A percentile compares a stretch with the other conserved stretches of the same genome.
phyloP scores from a whole-genome alignment of 2,888 invertebrate genomes.

The Drosophila stalkeri region DNA sequence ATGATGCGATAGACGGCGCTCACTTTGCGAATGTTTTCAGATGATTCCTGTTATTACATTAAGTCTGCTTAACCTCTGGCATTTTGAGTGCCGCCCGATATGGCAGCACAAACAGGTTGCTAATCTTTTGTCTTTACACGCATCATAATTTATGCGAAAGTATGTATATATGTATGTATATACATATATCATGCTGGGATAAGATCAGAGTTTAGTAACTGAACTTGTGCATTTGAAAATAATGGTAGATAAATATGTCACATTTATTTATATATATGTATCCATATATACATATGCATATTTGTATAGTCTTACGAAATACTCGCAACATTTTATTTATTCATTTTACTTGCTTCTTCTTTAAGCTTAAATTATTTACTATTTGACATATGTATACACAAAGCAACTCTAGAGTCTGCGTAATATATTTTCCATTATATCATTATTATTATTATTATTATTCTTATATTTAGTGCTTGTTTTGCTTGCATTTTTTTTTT shows the following conservation, averaged over 20 bases:
- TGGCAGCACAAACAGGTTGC: constrained; percentile 13
- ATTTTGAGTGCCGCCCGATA: constrained; percentile 9
- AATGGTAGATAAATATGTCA: background rate
- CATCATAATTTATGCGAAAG: constrained; percentile 5
- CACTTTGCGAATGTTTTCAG: constrained; percentile 45
- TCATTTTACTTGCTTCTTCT: background rate
- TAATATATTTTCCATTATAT: background rate
- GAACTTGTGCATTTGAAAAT: background rate
- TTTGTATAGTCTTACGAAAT: too few species aligned
- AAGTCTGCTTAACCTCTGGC: constrained; percentile 30
- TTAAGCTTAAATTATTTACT: background rate
- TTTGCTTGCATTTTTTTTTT: background rate
- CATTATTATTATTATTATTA: constrained; percentile 4
- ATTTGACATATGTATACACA: background rate
- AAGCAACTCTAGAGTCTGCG: background rate
- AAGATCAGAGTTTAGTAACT: background rate
- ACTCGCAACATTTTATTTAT: background rate
- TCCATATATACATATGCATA: too few species aligned
- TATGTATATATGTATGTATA: background rate
- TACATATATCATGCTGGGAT: constrained; percentile 6
- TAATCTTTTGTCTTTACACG: constrained; percentile 13
- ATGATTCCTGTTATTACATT: constrained; percentile 45
- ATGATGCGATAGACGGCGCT: constrained; percentile 53
- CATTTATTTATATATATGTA: background rate
- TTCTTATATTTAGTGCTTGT: background rate